A percentile compares a stretch with the other conserved stretches of the same genome.
Evolutionary conservation across 2,888 invertebrate species (phyloP).

Genomic region (Ichneumon xanthorius): DNA sequence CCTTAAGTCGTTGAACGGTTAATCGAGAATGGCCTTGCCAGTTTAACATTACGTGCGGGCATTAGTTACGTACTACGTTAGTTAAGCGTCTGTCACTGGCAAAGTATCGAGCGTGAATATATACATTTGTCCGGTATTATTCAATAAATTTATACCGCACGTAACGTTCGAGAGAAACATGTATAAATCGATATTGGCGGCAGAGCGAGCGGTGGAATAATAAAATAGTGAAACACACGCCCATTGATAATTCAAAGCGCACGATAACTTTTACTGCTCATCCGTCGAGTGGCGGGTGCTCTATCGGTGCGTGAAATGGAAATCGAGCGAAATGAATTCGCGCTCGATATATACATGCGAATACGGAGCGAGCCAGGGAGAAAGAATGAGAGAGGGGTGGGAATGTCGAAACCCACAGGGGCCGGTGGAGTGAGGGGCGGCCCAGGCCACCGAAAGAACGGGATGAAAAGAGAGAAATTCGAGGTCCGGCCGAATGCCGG

Average conservation of each 20-base stretch:
- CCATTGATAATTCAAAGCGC: conserved; percentile 79
- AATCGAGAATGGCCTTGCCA: neutral
- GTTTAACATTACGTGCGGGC: conserved; percentile 5
- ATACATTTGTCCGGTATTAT: conserved; percentile 29
- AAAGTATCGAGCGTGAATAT: conserved; percentile 21
- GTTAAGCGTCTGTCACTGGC: conserved; percentile 18
- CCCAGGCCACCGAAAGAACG: conserved; percentile 34
- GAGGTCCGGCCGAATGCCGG: conserved; percentile 61
- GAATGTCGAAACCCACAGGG: conserved; percentile 38
- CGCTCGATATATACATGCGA: conserved; percentile 50
- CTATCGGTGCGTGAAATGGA: conserved; percentile 82
- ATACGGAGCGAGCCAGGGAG: conserved; percentile 31
- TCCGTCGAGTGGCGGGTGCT: conserved; percentile 76
- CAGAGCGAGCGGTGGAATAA: conserved; percentile 64
- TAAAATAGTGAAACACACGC: conserved; percentile 71
- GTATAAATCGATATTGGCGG: conserved; percentile 66
- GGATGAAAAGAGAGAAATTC: conserved; percentile 51
- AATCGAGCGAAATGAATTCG: conserved; percentile 81
- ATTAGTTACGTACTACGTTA: neutral
- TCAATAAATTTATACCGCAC: conserved; percentile 31
- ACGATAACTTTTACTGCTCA: conserved; percentile 80
- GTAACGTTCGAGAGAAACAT: conserved; percentile 9
- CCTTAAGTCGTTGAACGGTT: neutral
- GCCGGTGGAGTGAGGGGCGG: conserved; percentile 44
- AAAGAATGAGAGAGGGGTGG: conserved; percentile 53